A percentile compares a stretch with the other conserved stretches of the same genome.
These are phyloP conservation scores for Tetrax tetrax DNA, from an alignment of 2,113 vertebrate species.

Conservation along the genomic window DNA sequence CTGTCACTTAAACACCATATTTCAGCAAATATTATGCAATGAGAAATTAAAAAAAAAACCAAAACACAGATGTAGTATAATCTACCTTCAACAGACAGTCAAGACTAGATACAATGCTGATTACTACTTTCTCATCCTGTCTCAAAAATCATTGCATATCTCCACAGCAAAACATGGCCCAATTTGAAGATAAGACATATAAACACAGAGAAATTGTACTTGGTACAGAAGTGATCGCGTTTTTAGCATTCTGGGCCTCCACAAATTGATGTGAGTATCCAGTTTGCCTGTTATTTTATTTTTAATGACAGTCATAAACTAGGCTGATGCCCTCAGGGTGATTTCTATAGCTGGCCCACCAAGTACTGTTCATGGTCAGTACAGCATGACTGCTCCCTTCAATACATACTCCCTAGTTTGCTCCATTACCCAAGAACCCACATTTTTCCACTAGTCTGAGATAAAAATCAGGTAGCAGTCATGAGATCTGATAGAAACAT, in stretches of 20 bases:
- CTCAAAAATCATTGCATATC: neutral
- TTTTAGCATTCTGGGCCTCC: neutral
- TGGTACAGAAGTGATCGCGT: neutral
- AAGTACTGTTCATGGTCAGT: conserved; percentile 29
- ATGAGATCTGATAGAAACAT: conserved; percentile 36
- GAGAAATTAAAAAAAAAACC: neutral
- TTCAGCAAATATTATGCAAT: neutral
- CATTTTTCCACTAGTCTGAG: conserved; percentile 36
- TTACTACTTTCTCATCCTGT: neutral
- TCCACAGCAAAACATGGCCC: neutral
- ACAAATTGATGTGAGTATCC: neutral
- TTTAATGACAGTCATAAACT: conserved; percentile 44
- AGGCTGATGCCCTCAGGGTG: neutral
- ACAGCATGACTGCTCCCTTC: conserved; percentile 37
- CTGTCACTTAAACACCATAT: neutral
- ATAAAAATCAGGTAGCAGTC: conserved; percentile 39
- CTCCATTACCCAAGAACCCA: conserved; percentile 58
- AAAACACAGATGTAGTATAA: neutral
- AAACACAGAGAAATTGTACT: neutral
- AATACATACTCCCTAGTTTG: conserved; percentile 53
- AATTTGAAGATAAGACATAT: neutral
- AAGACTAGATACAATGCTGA: neutral
- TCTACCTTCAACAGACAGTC: neutral
- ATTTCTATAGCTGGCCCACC: neutral
- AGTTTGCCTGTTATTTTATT: conserved; percentile 1